phyloP scores from a whole-genome alignment of 2,797 vertebrate species.

The Hydrophis major region DNA sequence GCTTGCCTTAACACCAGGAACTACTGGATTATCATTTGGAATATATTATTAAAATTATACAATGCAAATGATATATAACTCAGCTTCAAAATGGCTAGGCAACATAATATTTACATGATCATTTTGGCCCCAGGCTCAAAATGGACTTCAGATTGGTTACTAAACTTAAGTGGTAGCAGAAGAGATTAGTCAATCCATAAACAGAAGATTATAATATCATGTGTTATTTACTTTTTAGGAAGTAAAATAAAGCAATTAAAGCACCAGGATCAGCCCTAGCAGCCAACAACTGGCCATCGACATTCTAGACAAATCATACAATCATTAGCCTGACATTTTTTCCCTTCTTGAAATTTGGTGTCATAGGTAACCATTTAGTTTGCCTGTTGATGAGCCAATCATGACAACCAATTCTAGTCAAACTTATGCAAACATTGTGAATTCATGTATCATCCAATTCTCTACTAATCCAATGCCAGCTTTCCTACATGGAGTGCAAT shows the following conservation, averaged over 20 bases:
- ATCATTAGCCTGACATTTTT: background rate
- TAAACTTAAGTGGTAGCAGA: background rate
- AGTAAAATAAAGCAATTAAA: background rate
- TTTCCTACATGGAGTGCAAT: background rate
- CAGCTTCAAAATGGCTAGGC: background rate
- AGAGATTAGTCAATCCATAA: background rate
- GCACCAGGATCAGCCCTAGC: background rate
- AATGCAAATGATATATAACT: background rate
- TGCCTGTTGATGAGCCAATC: background rate
- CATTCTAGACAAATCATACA: background rate
- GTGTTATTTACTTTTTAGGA: background rate
- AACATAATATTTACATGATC: background rate
- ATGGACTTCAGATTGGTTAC: no score
- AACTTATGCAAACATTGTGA: background rate
- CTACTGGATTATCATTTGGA: no score
- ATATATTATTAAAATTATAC: background rate
- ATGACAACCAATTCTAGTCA: background rate
- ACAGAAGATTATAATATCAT: background rate
- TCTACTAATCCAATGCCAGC: background rate
- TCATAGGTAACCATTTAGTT: background rate
- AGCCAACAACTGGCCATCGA: background rate
- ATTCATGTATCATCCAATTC: background rate
- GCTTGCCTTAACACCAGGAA: background rate
- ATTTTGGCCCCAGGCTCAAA: background rate
- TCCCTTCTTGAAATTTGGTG: background rate